These are phyloP conservation scores for Drosophila orosa DNA, from an alignment of 1,140 invertebrate species.

Conservation along the genomic window DNA sequence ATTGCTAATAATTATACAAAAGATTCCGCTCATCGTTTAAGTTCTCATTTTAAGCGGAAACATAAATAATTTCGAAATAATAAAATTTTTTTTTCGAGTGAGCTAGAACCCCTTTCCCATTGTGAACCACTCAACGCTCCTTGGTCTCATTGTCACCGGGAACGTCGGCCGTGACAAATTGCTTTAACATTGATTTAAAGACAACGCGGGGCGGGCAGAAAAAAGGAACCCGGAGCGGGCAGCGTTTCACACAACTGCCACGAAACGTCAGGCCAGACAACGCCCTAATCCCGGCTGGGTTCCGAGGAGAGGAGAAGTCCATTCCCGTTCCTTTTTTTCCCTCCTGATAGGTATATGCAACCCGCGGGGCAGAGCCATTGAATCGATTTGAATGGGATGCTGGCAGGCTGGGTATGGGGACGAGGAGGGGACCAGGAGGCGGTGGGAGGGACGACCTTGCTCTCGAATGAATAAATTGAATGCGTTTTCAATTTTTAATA, in stretches of 20 bases:
- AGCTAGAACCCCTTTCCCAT: slow-evolving; percentile 50
- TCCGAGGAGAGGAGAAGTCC: slow-evolving; percentile 13
- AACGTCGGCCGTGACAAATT: slow-evolving; percentile 74
- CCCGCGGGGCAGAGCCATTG: slow-evolving; percentile 47
- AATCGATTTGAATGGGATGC: slow-evolving; percentile 66
- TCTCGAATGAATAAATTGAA: slow-evolving; percentile 78
- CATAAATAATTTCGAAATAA: background rate
- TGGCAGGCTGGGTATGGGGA: slow-evolving; percentile 1
- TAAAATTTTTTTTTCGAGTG: slow-evolving; percentile 13
- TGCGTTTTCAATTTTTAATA: slow-evolving; percentile 83
- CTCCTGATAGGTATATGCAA: slow-evolving; percentile 13
- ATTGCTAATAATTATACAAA: too few relatives aligned
- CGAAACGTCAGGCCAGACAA: slow-evolving; percentile 77
- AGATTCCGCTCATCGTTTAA: too few relatives aligned
- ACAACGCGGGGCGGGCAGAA: slow-evolving; percentile 47
- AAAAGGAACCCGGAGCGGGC: slow-evolving; percentile 22
- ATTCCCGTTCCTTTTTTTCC: background rate
- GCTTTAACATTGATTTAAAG: slow-evolving; percentile 81
- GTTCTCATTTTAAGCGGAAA: background rate
- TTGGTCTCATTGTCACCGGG: slow-evolving; percentile 66
- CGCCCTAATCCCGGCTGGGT: slow-evolving; percentile 67
- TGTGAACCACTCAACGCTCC: slow-evolving; percentile 48
- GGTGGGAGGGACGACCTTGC: slow-evolving; percentile 60
- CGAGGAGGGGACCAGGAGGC: background rate
- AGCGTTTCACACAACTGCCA: slow-evolving; percentile 78